These are phyloP conservation scores for Macrophya annulata DNA, from an alignment of 2,888 invertebrate genomes.

Conservation along the genomic window DNA sequence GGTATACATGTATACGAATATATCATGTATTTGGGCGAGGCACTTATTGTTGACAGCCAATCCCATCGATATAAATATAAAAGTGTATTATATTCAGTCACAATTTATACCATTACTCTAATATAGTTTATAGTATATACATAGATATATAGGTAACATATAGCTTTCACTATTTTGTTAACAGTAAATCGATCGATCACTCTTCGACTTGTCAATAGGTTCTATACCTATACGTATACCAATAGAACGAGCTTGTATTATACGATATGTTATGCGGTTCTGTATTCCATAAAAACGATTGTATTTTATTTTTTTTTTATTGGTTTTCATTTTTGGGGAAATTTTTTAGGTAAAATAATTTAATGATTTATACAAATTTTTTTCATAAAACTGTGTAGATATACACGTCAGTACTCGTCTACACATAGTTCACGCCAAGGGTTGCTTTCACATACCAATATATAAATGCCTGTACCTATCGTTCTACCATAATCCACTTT, in stretches of 20 bases:
- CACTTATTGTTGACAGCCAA: conserved; percentile 36
- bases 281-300: background rate
- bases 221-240: background rate
- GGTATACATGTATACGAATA: background rate
- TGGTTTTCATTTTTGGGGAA: background rate
- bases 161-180: background rate
- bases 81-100: conserved; percentile 22
- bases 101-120: conserved; percentile 12
- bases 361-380: background rate
- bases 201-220: background rate
- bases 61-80: background rate
- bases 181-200: conserved; percentile 2
- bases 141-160: background rate
- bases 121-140: conserved; percentile 1
- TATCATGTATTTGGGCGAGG: background rate
- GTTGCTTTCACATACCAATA: background rate
- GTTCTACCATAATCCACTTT: conserved; percentile 21
- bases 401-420: no score
- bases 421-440: conserved; percentile 4
- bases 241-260: background rate
- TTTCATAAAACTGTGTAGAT: background rate
- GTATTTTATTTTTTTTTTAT: background rate
- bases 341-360: background rate
- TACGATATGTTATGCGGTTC: background rate
- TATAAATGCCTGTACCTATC: background rate